Percentiles rank a stretch among this genome's conserved stretches.
Evolutionary conservation across 2,113 vertebrate species (phyloP).

Genomic region (Triplophysa rosa): DNA sequence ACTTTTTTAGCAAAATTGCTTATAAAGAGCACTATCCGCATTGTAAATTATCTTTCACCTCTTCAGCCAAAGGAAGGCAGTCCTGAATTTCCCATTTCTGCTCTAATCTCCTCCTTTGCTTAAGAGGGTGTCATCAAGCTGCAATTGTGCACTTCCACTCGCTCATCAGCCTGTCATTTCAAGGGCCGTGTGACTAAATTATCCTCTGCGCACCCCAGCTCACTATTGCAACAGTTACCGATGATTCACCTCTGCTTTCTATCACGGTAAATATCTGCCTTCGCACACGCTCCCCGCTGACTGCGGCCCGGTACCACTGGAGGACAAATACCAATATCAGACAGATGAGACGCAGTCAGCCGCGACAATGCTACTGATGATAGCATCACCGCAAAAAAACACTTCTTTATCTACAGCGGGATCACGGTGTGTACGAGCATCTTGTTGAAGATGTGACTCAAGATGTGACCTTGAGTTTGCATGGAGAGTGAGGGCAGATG

Average conservation of each 20-base stretch:
- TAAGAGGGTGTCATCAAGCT: conserved; percentile 33
- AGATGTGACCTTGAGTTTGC: conserved; percentile 35
- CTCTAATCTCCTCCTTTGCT: conserved; percentile 27
- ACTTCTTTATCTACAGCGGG: not conserved
- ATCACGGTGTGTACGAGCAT: conserved; percentile 26
- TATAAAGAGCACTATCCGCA: not conserved
- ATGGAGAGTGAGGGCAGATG: conserved; percentile 9
- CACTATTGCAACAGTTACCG: conserved; percentile 17
- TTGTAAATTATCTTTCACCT: not conserved
- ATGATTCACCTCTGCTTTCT: conserved; percentile 1
- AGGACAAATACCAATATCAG: conserved; percentile 41
- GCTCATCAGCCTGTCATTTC: conserved; percentile 29
- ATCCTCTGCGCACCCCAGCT: not conserved
- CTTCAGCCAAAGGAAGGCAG: not conserved
- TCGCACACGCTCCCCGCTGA: conserved; percentile 1
- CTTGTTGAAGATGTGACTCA: conserved; percentile 23
- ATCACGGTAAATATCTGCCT: conserved; percentile 30
- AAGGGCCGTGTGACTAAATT: conserved; percentile 15
- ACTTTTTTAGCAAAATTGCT: not conserved
- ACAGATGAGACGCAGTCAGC: conserved; percentile 8
- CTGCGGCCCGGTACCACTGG: conserved; percentile 6
- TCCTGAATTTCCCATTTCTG: not conserved
- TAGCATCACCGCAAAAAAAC: not conserved
- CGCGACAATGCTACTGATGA: conserved; percentile 25
- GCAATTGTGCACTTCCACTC: conserved; percentile 25